A percentile compares a stretch with the other conserved stretches of the same genome.
phyloP scores from a whole-genome alignment of 2,888 invertebrate species.

The Germaria angustata region DNA sequence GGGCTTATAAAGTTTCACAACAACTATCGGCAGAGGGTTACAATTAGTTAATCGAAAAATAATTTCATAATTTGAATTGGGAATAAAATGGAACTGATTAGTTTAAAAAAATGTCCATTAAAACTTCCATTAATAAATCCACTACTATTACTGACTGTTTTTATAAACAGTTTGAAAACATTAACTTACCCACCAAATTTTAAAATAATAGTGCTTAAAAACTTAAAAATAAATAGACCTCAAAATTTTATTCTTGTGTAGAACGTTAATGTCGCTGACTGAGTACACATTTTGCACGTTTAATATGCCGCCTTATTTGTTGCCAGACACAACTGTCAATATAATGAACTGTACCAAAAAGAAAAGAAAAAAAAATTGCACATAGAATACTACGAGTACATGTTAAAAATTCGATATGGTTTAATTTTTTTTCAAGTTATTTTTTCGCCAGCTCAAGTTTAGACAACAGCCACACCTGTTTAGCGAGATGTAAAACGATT shows the following conservation, averaged over 20 bases:
- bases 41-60: no score
- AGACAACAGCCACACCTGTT: conserved; percentile 62
- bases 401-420: conserved; percentile 18
- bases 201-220: no score
- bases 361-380: neutral
- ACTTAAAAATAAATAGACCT: conserved; percentile 59
- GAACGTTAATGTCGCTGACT: neutral
- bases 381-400: neutral
- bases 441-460: conserved; percentile 34
- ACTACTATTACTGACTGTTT: no score
- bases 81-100: no score
- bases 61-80: no score
- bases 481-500: conserved; percentile 51
- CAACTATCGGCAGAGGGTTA: no score
- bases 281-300: conserved; percentile 1
- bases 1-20: no score
- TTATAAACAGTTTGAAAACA: no score
- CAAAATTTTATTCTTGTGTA: conserved; percentile 13
- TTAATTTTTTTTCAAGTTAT: neutral
- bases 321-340: conserved; percentile 57
- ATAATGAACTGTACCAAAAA: conserved; percentile 45
- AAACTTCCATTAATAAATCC: no score
- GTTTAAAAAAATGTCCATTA: no score
- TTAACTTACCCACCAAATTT: no score
- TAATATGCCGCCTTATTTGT: conserved; percentile 12